phyloP scores from a whole-genome alignment of 2,888 invertebrate species.

The Apodemia mormo region DNA sequence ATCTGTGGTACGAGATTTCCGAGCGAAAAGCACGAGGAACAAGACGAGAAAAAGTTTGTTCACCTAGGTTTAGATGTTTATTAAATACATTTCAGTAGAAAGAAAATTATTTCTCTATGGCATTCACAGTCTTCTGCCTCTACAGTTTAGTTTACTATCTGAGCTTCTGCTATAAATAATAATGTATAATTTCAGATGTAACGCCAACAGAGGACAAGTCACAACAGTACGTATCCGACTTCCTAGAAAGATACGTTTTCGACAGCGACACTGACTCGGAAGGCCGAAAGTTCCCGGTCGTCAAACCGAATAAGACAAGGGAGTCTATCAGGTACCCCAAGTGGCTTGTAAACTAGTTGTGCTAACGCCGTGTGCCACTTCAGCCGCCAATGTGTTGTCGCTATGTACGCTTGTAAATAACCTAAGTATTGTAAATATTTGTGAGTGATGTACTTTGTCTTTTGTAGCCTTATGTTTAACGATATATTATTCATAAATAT shows the following conservation, averaged over 20 bases:
- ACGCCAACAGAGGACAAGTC: slow-evolving; percentile 73
- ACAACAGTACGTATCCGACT: slow-evolving; percentile 76
- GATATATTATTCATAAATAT: background rate
- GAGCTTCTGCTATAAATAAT: background rate
- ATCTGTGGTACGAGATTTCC: too few species aligned
- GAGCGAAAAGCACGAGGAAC: too few species aligned
- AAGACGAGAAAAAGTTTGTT: too few species aligned
- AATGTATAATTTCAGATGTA: slow-evolving; percentile 47
- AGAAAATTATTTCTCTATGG: too few species aligned
- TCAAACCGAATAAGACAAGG: slow-evolving; percentile 56
- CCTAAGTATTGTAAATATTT: background rate
- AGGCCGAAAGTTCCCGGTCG: slow-evolving; percentile 74
- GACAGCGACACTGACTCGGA: slow-evolving; percentile 85
- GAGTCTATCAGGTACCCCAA: slow-evolving; percentile 35
- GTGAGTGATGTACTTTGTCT: background rate
- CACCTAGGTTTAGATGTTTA: too few species aligned
- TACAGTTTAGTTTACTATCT: too few species aligned
- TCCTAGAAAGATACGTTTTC: slow-evolving; percentile 83
- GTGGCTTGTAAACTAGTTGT: background rate
- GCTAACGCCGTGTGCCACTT: slow-evolving; percentile 7
- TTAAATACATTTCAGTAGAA: too few species aligned
- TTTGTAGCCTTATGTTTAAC: background rate
- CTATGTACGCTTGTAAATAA: slow-evolving; percentile 10
- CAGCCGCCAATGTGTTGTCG: slow-evolving; percentile 17
- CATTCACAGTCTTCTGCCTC: too few species aligned